A percentile compares a stretch with the other conserved stretches of the same genome.
Conservation (phyloP, 2,888 invertebrate species). For the Venusia cambrica region DNA sequence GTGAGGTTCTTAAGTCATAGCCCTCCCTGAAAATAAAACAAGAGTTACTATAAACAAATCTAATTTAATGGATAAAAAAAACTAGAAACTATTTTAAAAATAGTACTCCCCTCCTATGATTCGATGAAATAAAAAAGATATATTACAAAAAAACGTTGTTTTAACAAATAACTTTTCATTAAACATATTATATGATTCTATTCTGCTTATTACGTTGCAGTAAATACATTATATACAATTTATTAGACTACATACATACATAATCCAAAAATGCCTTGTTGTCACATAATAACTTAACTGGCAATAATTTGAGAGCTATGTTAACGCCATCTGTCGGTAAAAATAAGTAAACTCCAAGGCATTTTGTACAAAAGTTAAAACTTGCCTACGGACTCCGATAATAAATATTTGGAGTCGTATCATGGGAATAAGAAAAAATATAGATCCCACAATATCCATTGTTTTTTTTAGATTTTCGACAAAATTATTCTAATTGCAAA, state of each 20-base stretch:
- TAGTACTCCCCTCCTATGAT: constrained; percentile 42
- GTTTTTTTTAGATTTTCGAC: constrained; percentile 29
- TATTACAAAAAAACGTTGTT: constrained; percentile 41
- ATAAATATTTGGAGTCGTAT: constrained; percentile 20
- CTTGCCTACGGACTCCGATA: constrained; percentile 17
- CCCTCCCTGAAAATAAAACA: constrained; percentile 30
- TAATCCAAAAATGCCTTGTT: constrained; percentile 27
- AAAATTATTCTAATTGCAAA: constrained; percentile 43
- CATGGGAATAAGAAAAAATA: constrained; percentile 25
- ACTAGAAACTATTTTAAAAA: constrained; percentile 62
- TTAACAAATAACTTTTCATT: constrained; percentile 42
- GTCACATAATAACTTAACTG: constrained; percentile 18
- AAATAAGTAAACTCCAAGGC: constrained; percentile 22
- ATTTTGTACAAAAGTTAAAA: constrained; percentile 20
- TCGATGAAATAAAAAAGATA: constrained; percentile 44
- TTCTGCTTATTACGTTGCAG: constrained; percentile 40
- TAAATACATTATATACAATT: constrained; percentile 39
- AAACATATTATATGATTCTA: constrained; percentile 31
- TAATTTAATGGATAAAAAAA: constrained; percentile 72
- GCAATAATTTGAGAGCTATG: constrained; percentile 27
- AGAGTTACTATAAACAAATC: constrained; percentile 53
- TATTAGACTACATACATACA: constrained; percentile 28
- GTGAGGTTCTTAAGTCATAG: no score
- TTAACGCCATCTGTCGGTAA: constrained; percentile 13
- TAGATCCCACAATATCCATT: constrained; percentile 20